Percentiles rank a stretch among this genome's conserved stretches.
phyloP scores from a whole-genome alignment of 2,113 vertebrate species.

The Anser brachyrhynchus region DNA sequence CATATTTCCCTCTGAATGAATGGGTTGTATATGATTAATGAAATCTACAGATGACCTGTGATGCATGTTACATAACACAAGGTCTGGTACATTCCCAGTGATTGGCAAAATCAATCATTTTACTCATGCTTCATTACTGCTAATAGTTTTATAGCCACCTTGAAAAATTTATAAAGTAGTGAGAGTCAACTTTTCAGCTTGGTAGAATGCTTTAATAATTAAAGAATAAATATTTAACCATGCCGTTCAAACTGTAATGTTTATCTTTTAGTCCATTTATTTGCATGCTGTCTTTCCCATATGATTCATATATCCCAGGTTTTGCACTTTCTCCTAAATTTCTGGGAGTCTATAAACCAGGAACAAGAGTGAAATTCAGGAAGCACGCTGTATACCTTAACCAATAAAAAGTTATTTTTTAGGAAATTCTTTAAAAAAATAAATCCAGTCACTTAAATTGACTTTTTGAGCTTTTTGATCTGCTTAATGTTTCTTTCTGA shows the following conservation, averaged over 20 bases:
- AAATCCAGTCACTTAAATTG: not conserved
- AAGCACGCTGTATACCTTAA: accelerated
- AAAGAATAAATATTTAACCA: slow-evolving; percentile 13
- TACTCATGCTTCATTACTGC: not conserved
- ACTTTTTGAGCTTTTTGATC: not conserved
- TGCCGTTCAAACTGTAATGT: not conserved
- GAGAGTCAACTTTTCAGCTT: not conserved
- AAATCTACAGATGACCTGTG: slow-evolving; percentile 13
- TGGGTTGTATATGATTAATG: slow-evolving; percentile 21
- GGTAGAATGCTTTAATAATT: not conserved
- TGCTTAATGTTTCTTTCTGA: not conserved
- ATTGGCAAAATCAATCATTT: slow-evolving; percentile 49
- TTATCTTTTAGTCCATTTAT: not conserved
- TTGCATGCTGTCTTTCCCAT: not conserved
- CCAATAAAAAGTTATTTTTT: not conserved
- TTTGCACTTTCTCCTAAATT: not conserved
- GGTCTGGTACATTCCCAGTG: not conserved
- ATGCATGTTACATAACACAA: slow-evolving; percentile 13
- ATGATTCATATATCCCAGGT: not conserved
- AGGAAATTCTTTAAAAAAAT: not conserved
- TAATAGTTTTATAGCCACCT: slow-evolving; percentile 1
- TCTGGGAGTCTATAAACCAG: not conserved
- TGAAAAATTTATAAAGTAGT: not conserved
- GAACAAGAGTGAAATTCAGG: not conserved
- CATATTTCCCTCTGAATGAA: not conserved